phyloP scores from a whole-genome alignment of 2,113 vertebrate genomes.

The Seriola quinqueradiata region DNA sequence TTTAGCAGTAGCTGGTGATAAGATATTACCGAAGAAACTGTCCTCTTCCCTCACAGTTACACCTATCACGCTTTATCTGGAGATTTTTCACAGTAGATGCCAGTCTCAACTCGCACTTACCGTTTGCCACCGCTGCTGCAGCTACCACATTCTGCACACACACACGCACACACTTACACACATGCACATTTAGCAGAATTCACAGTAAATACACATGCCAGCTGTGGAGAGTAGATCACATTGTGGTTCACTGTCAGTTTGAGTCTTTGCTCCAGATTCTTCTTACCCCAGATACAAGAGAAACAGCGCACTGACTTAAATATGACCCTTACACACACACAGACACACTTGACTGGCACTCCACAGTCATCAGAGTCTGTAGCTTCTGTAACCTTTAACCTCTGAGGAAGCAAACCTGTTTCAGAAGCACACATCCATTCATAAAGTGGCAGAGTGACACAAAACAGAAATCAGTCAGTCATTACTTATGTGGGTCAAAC shows the following conservation, averaged over 20 bases:
- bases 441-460: not conserved
- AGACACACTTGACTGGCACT: not conserved
- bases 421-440: not conserved
- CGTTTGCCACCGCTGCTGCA: slow-evolving; percentile 23
- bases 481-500: not conserved
- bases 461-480: not conserved
- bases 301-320: not conserved
- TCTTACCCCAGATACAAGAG: slow-evolving; percentile 47
- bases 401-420: not conserved
- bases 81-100: slow-evolving; percentile 26
- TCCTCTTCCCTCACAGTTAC: not conserved
- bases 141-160: slow-evolving; percentile 1
- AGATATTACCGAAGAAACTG: not conserved
- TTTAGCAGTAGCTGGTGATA: not conserved
- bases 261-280: slow-evolving; percentile 62
- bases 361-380: not conserved
- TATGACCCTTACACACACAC: not conserved
- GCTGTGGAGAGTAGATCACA: slow-evolving; percentile 51
- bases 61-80: slow-evolving; percentile 2
- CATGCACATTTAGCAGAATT: not conserved
- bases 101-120: not conserved
- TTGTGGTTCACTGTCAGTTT: slow-evolving; percentile 75
- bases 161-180: not conserved
- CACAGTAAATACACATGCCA: slow-evolving; percentile 35
- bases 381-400: not conserved